Evolutionary conservation across 1,140 invertebrate genomes (phyloP).

Genomic region (Protaetia brevitarsis): DNA sequence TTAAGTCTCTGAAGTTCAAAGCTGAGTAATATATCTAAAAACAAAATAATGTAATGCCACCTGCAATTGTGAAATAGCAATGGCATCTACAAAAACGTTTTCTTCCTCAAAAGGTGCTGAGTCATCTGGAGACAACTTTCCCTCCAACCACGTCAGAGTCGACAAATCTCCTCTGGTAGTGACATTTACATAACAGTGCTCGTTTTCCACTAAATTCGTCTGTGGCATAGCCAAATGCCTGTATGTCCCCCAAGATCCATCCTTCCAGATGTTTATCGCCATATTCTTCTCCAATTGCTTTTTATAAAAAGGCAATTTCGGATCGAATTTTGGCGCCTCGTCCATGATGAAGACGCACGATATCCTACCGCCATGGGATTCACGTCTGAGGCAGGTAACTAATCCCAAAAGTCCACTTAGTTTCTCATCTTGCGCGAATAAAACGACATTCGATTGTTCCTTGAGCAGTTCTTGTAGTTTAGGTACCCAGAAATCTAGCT

Average conservation of each 20-base stretch:
- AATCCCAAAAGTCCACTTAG: constrained; percentile 80
- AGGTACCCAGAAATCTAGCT: constrained; percentile 53
- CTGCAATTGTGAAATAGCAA: background rate
- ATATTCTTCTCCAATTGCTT: constrained; percentile 60
- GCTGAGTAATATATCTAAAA: constrained; percentile 61
- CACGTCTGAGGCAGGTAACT: constrained; percentile 70
- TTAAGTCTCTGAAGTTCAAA: constrained; percentile 76
- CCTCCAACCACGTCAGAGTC: constrained; percentile 77
- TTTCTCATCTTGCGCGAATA: constrained; percentile 61
- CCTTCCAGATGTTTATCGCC: constrained; percentile 62
- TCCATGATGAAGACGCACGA: constrained; percentile 65
- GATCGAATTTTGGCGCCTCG: constrained; percentile 61
- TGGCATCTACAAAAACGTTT: background rate
- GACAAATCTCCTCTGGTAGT: constrained; percentile 78
- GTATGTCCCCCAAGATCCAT: constrained; percentile 65
- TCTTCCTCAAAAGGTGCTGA: background rate
- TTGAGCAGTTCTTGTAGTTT: constrained; percentile 57
- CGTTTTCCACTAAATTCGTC: constrained; percentile 55
- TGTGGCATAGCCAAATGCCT: constrained; percentile 33
- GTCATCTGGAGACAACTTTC: constrained; percentile 44
- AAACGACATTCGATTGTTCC: constrained; percentile 54
- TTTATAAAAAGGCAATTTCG: constrained; percentile 60
- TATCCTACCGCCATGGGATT: constrained; percentile 63
- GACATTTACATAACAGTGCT: constrained; percentile 76
- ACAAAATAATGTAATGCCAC: background rate